phyloP scores from a whole-genome alignment of 1,140 invertebrate species.

The Schlechtendalia chinensis region DNA sequence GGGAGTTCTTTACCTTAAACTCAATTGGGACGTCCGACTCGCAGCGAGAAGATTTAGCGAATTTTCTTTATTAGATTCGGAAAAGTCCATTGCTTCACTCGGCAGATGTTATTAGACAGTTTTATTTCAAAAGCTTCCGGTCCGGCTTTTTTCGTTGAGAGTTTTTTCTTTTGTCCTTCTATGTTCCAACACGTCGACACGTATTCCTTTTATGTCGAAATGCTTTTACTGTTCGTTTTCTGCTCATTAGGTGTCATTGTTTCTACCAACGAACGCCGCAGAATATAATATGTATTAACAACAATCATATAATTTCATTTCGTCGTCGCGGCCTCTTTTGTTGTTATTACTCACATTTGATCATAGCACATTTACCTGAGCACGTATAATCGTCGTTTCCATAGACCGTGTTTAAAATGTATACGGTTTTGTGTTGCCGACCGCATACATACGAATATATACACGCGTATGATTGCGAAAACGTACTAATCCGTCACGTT shows the following conservation, averaged over 20 bases:
- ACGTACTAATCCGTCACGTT: too few species aligned
- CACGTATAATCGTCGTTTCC: neutral
- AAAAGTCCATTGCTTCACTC: neutral
- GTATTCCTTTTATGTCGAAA: slow-evolving; percentile 32
- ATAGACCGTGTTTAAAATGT: too few species aligned
- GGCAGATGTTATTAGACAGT: slow-evolving; percentile 3
- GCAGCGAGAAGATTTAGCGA: neutral
- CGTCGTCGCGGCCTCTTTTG: too few species aligned
- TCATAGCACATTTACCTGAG: neutral
- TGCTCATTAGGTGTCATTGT: slow-evolving; percentile 18
- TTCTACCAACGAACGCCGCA: neutral
- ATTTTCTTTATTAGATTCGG: neutral
- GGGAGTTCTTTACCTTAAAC: neutral
- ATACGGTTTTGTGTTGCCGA: too few species aligned
- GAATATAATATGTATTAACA: slow-evolving; percentile 8
- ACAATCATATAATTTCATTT: neutral
- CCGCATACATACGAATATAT: too few species aligned
- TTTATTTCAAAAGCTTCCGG: slow-evolving; percentile 30
- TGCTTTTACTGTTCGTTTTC: slow-evolving; percentile 43
- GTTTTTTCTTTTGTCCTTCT: neutral
- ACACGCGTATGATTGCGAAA: too few species aligned
- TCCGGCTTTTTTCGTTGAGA: neutral
- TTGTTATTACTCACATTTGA: too few species aligned
- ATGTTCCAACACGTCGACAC: neutral
- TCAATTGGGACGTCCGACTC: neutral